These are phyloP conservation scores for Acanthacorydalis orientalis DNA, from an alignment of 2,888 invertebrate genomes.

Conservation along the genomic window DNA sequence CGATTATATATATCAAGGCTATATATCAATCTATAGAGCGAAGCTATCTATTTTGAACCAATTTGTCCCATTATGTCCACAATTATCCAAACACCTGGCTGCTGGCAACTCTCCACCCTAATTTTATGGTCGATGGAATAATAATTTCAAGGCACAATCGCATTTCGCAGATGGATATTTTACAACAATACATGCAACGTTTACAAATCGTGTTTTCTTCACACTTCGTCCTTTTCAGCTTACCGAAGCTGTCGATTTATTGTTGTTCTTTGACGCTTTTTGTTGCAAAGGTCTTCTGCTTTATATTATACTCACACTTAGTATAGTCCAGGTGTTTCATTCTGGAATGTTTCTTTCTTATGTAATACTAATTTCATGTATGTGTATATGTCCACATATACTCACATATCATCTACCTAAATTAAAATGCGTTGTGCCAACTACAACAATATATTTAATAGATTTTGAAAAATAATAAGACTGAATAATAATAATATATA, in stretches of 20 bases:
- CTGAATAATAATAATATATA: no score
- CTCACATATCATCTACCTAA: no score
- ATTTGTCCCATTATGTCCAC: constrained; percentile 23
- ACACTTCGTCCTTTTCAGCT: not conserved
- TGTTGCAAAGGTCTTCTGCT: not conserved
- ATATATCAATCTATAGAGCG: not conserved
- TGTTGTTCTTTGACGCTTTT: not conserved
- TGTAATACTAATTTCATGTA: no score
- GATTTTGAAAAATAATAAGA: no score
- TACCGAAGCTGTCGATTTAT: not conserved
- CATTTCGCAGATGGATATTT: not conserved
- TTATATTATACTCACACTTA: constrained; percentile 2
- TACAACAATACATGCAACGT: not conserved
- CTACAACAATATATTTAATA: no score
- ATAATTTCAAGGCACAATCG: not conserved
- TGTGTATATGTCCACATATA: no score
- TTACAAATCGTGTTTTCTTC: not conserved
- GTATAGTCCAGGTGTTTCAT: constrained; percentile 6
- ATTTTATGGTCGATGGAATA: constrained; percentile 16
- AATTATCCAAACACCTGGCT: constrained; percentile 18
- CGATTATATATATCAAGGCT: not conserved
- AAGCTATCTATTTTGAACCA: constrained; percentile 17
- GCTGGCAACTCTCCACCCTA: constrained; percentile 8
- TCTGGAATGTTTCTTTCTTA: no score
- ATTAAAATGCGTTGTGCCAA: no score